Evolutionary conservation across 2,888 invertebrate genomes (phyloP).

Genomic region (Anagyrus pseudococci): DNA sequence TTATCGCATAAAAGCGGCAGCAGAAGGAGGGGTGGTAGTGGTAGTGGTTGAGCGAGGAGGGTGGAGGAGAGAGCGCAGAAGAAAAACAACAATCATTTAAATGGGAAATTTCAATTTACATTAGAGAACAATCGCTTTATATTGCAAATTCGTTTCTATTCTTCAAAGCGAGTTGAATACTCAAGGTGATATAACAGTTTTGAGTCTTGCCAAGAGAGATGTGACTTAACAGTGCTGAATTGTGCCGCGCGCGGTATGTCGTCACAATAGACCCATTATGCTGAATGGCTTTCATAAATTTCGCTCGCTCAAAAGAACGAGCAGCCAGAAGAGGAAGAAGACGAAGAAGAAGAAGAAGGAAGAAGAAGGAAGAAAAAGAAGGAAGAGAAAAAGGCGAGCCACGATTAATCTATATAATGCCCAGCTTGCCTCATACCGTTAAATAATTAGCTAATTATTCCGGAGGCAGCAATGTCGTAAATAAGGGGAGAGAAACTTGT

Average conservation of each 20-base stretch:
- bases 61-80: no score
- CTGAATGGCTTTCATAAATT: slow-evolving; percentile 37
- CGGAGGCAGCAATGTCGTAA: background rate
- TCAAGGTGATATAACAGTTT: slow-evolving; percentile 33
- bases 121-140: slow-evolving; percentile 30
- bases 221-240: slow-evolving; percentile 34
- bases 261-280: slow-evolving; percentile 37
- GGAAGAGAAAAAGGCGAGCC: background rate
- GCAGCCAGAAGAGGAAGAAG: slow-evolving; percentile 8
- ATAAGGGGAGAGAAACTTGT: background rate
- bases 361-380: slow-evolving; percentile 14
- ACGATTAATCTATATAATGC: slow-evolving; percentile 28
- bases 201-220: slow-evolving; percentile 28
- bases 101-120: slow-evolving; percentile 16
- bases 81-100: background rate
- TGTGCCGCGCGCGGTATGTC: slow-evolving; percentile 22
- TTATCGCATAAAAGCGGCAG: no score
- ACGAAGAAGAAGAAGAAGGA: background rate
- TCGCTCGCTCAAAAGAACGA: slow-evolving; percentile 17
- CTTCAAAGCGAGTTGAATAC: slow-evolving; percentile 24
- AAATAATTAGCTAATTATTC: slow-evolving; percentile 25
- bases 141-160: slow-evolving; percentile 27
- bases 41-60: no score
- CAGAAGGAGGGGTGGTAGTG: no score
- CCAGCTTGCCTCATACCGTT: background rate